These are phyloP conservation scores for Phoeniculus purpureus DNA, from an alignment of 2,797 vertebrate genomes.

Conservation along the genomic window DNA sequence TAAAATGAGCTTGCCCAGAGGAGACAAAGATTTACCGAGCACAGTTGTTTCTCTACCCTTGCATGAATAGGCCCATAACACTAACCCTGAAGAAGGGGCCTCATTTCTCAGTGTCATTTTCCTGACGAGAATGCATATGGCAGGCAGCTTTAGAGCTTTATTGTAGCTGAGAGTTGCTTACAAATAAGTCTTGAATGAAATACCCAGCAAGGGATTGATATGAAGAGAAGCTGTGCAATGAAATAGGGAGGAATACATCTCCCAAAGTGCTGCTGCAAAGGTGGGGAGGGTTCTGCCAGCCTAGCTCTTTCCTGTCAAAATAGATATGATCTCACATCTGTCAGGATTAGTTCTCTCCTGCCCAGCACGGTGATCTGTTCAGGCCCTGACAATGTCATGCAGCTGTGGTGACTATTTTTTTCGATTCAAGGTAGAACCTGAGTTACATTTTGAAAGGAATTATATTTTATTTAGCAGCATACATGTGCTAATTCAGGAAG, in stretches of 20 bases:
- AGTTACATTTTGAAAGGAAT: constrained; percentile 55
- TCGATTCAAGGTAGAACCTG: constrained; percentile 25
- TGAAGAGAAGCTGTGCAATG: constrained; percentile 56
- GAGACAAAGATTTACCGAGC: constrained; percentile 59
- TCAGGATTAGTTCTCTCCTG: constrained; percentile 65
- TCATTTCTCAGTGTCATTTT: constrained; percentile 72
- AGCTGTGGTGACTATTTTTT: constrained; percentile 37
- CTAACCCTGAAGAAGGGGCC: constrained; percentile 63
- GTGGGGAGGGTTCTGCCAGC: constrained; percentile 51
- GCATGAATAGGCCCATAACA: constrained; percentile 69
- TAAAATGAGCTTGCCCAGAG: constrained; percentile 57
- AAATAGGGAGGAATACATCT: constrained; percentile 64
- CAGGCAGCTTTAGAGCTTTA: constrained; percentile 67
- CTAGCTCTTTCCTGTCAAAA: constrained; percentile 61
- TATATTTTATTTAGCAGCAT: constrained; percentile 61
- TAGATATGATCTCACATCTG: constrained; percentile 66
- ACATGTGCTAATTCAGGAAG: constrained; percentile 29
- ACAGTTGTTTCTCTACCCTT: constrained; percentile 57
- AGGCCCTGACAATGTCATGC: constrained; percentile 58
- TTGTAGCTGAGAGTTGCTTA: constrained; percentile 69
- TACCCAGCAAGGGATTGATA: constrained; percentile 54
- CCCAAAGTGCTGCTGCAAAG: constrained; percentile 46
- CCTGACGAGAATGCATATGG: constrained; percentile 64
- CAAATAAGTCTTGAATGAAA: constrained; percentile 72
- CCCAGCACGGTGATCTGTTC: constrained; percentile 63